Evolutionary conservation across 2,888 invertebrate genomes (phyloP), one percentile per base, ranked within the genome.

Genomic region (Mesodorylaimus sp.): DNA sequence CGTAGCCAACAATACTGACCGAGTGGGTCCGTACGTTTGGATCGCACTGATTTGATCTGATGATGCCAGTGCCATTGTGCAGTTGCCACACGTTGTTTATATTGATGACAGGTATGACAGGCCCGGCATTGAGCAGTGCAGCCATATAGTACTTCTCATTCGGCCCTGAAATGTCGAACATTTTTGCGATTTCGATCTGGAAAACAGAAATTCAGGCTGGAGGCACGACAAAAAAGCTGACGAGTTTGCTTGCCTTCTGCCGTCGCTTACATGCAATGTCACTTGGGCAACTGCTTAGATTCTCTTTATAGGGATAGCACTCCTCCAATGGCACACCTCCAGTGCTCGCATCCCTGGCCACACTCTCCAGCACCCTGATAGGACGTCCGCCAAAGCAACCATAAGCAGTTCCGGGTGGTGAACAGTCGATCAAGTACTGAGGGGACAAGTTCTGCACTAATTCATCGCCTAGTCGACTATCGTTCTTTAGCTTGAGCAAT

Each of bases 1-100:
- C 44, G 44, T 43, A 43, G 27, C 44, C 44, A 3, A 43, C 44
- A 3, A 43, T 10, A 25, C 24, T 26, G 13, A 43, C 27, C 26
- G 44, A 25, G 44, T 43, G 44, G 21, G 24, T 43, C 21, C 27
- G 44, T 27, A 26, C 27, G 10, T 24, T 26, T n/a, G n/a, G n/a
- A 5, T 13, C 21, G 27, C 44, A 43, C 19, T 43, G 44, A 26
- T 5, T 10, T 10, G 26, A 3, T 7, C 19, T 7, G 13, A 43
- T 24, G 7, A 26, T 21, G 44, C 44, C 44, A 10, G 24, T 10
- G 5, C 44, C 44, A 27, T 27, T 26, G 27, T 26, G 27, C 13
- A 43, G 27, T 43, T 43, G 44, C 44, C 44, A 43, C 13, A 13
- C 27, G 10, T 43, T 25, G 10, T 26, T 26, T 25, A 27, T 27